Percentiles rank a stretch among this genome's conserved stretches.
These are phyloP conservation scores for Tetraneura akinire DNA, from an alignment of 1,140 invertebrate species.

Conservation along the genomic window DNA sequence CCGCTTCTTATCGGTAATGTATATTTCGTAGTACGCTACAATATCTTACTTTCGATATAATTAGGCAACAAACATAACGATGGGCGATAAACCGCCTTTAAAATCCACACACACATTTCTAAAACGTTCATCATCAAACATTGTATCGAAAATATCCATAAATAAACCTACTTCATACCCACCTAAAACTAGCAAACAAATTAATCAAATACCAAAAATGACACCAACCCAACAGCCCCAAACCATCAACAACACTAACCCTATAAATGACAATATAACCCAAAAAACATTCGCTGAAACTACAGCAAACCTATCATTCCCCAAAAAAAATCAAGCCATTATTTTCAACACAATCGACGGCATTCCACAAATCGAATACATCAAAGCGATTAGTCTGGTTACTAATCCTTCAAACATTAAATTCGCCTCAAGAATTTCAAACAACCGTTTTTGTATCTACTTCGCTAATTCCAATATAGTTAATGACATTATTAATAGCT, in stretches of 20 bases:
- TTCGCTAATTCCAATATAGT: background rate
- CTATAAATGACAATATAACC: background rate
- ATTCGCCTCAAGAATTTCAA: background rate
- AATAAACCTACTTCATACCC: background rate
- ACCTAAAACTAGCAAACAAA: background rate
- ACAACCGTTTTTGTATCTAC: background rate
- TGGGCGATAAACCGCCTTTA: background rate
- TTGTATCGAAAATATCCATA: background rate
- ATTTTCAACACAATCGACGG: too few species aligned
- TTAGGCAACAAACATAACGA: background rate
- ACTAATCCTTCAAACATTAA: background rate
- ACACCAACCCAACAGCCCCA: background rate
- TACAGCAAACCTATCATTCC: too few species aligned
- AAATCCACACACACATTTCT: background rate
- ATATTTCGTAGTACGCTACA: background rate
- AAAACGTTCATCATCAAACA: background rate
- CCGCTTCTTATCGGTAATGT: background rate
- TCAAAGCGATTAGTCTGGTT: background rate
- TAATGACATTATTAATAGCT: background rate
- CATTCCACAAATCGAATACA: too few species aligned
- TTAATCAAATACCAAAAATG: background rate
- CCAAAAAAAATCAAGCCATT: too few species aligned
- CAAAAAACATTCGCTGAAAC: too few species aligned
- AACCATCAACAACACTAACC: background rate
- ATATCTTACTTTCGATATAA: background rate